A percentile compares a stretch with the other conserved stretches of the same genome.
Evolutionary conservation across 2,888 invertebrate species (phyloP).

Genomic region (Hemaris fuciformis): DNA sequence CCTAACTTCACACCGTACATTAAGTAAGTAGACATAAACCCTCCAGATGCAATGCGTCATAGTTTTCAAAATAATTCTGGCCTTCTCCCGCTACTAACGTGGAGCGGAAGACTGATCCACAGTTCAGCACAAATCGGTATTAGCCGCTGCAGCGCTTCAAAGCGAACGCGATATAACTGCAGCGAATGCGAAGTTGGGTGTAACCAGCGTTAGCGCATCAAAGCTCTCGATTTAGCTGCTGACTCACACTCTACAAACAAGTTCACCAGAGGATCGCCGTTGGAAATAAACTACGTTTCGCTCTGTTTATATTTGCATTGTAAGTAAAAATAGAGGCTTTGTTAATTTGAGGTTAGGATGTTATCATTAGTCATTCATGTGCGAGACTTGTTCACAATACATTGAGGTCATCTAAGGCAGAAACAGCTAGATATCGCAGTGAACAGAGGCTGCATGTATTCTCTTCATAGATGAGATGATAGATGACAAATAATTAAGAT

Average conservation of each 20-base stretch:
- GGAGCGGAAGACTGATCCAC: slow-evolving; percentile 4
- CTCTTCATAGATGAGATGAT: too few relatives aligned
- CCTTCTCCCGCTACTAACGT: background rate
- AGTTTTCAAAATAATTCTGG: background rate
- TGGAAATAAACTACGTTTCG: slow-evolving; percentile 53
- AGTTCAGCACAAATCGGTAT: slow-evolving; percentile 10
- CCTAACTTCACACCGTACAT: background rate
- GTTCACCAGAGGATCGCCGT: slow-evolving; percentile 44
- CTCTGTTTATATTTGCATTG: slow-evolving; percentile 45
- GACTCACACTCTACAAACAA: slow-evolving; percentile 54
- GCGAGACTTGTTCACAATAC: too few relatives aligned
- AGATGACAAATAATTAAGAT: too few relatives aligned
- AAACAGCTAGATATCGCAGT: too few relatives aligned
- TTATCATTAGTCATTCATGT: slow-evolving; percentile 29
- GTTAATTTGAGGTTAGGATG: slow-evolving; percentile 37
- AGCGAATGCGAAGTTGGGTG: slow-evolving; percentile 18
- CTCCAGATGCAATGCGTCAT: background rate
- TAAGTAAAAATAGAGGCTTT: slow-evolving; percentile 44
- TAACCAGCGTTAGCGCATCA: slow-evolving; percentile 44
- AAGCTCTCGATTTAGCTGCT: slow-evolving; percentile 61
- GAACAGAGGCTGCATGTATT: too few relatives aligned
- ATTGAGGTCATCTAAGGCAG: too few relatives aligned
- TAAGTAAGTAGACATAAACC: background rate
- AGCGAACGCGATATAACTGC: slow-evolving; percentile 9
- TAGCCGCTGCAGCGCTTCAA: slow-evolving; percentile 16